Evolutionary conservation across 2,888 invertebrate species (phyloP).

Genomic region (Coleophora deauratella): DNA sequence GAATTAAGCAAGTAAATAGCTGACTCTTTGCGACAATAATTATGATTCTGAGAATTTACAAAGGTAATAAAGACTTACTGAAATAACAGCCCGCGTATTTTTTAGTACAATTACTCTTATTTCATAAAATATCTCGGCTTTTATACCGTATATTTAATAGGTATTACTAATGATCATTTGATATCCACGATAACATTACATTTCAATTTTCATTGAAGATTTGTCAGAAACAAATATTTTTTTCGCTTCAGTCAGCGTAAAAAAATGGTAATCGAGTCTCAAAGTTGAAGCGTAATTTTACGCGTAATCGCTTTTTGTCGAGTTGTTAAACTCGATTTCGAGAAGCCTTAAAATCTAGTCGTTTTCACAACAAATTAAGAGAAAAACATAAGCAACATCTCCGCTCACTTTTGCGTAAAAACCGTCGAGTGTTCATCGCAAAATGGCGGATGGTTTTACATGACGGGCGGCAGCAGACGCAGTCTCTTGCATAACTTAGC

Average conservation of each 20-base stretch:
- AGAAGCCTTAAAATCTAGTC: constrained; percentile 25
- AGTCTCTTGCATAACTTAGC: constrained; percentile 40
- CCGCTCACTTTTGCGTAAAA: constrained; percentile 55
- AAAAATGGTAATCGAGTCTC: constrained; percentile 1
- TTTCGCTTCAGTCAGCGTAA: too few relatives aligned
- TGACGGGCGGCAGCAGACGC: constrained; percentile 15
- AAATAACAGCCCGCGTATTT: too few relatives aligned
- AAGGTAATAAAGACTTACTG: too few relatives aligned
- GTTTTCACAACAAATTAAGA: constrained; percentile 27
- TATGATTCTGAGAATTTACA: too few relatives aligned
- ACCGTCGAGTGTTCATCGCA: constrained; percentile 50
- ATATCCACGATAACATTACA: too few relatives aligned
- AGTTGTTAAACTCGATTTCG: constrained; percentile 21
- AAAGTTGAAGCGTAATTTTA: constrained; percentile 16
- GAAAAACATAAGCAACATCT: constrained; percentile 31
- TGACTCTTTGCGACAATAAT: too few relatives aligned
- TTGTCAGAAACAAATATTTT: too few relatives aligned
- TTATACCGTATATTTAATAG: too few relatives aligned
- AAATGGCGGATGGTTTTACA: constrained; percentile 55
- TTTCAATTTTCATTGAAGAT: background rate
- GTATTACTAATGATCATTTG: too few relatives aligned
- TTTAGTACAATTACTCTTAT: too few relatives aligned
- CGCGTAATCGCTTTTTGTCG: constrained; percentile 24
- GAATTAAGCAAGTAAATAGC: too few relatives aligned
- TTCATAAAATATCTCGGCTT: too few relatives aligned